phyloP scores from a whole-genome alignment of 2,888 invertebrate species.

The Coenonympha arcania region DNA sequence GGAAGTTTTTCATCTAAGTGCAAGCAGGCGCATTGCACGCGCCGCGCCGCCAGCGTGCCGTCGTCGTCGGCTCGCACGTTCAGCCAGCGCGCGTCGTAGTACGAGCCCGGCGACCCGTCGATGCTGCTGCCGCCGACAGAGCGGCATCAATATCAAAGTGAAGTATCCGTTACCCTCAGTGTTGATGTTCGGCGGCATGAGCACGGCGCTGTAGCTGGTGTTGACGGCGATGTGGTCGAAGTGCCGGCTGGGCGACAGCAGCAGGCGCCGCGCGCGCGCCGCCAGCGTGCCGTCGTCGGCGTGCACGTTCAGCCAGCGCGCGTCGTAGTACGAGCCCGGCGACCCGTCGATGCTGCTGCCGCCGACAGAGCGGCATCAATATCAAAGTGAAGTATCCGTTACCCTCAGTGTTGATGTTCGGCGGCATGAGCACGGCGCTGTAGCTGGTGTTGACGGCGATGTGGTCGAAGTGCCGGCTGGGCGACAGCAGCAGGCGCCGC shows the following conservation, averaged over 20 bases:
- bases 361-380: constrained; percentile 76
- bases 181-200: constrained; percentile 87
- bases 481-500: constrained; percentile 80
- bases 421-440: constrained; percentile 92
- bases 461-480: constrained; percentile 89
- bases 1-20: background rate
- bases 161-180: constrained; percentile 75
- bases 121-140: constrained; percentile 70
- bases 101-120: constrained; percentile 74
- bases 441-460: constrained; percentile 86
- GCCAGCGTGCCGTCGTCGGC: constrained; percentile 82
- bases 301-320: constrained; percentile 85
- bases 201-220: constrained; percentile 87
- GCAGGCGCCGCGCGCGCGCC: constrained; percentile 80
- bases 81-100: constrained; percentile 87
- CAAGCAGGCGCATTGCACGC: constrained; percentile 78
- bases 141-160: background rate
- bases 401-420: constrained; percentile 82
- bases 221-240: constrained; percentile 91
- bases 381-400: constrained; percentile 27
- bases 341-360: constrained; percentile 73
- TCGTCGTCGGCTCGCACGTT: constrained; percentile 85
- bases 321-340: constrained; percentile 81
- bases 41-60: constrained; percentile 81
- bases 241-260: constrained; percentile 83